These are phyloP conservation scores for Neolamprologus longior DNA, from an alignment of 2,113 vertebrate species.

Conservation along the genomic window DNA sequence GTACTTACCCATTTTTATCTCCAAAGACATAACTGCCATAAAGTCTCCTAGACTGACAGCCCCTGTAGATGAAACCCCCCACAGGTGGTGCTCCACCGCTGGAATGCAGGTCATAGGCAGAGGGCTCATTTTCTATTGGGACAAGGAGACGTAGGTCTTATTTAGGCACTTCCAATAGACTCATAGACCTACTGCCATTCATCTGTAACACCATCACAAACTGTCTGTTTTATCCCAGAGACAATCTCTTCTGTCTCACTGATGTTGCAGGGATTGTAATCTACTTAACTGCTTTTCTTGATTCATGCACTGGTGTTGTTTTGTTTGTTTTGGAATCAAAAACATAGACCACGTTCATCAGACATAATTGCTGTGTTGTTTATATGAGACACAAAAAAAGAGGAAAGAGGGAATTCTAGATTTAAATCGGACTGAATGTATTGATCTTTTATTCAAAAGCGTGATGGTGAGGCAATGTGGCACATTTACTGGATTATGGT, in stretches of 20 bases:
- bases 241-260: background rate
- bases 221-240: background rate
- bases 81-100: conserved; percentile 83
- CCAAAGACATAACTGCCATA: conserved; percentile 95
- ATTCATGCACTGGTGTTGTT: background rate
- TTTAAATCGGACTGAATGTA: background rate
- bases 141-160: background rate
- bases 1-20: conserved; percentile 87
- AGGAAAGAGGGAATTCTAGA: background rate
- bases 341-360: background rate
- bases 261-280: background rate
- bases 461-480: background rate
- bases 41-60: conserved; percentile 93
- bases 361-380: background rate
- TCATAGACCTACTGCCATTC: background rate
- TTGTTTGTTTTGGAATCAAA: conserved; percentile 15
- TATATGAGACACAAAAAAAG: background rate
- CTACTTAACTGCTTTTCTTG: background rate
- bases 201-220: background rate
- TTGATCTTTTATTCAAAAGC: background rate
- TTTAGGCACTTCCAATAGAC: background rate
- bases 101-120: conserved; percentile 89
- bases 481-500: background rate
- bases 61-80: conserved; percentile 94
- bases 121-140: conserved; percentile 86